Base-by-base conservation (phyloP, 2,797 vertebrate genomes). In the Melanotaenia trifasciata region DNA sequence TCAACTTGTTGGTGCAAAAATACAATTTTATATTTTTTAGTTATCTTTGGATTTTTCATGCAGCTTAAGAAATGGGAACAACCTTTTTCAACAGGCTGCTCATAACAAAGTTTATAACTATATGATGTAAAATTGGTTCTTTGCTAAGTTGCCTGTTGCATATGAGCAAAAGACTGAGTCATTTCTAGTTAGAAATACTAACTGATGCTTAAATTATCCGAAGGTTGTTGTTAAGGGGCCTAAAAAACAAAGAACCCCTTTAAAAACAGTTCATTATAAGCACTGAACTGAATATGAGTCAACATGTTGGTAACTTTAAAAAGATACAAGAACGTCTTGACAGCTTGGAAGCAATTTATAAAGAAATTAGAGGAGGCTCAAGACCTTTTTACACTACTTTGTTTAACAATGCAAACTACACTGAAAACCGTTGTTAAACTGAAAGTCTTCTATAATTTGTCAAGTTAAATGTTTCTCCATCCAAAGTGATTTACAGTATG, bases 401-500 rank as follows among this genome's bases (percentile, higher is more conserved):
- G 11, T 53, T 53, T 53, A 53, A 20, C 4, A 24, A 20, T 32
- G 32, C 4, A 35, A 18, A n/a, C 6, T 18, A 8, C 8, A 14
- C 22, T 18, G 28, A 4, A 54, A 11, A 20, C 30, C 22, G 3
- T 47, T 62, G 3, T 11, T 8, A 3, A 8, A 38, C 11, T 18
- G 68, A 1, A 58, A 38, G 50, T 33, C 50, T 50, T 2, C 14
- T 9, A 11, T 45, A 20, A 59, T 74, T 70, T 43, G 13, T 65
- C 56, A 47, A 14, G 22, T 67, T 70, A 35, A 14, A 51, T 66
- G 24, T 36, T 36, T n/a, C 28, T 61, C 20, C 30, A 1, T 26
- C 11, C 18, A 16, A 14, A 51, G 7, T 22, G 0, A 57, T 72
- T 50, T n/a, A 35, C 24, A 33, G 13, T 38, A 36, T 24, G 11